phyloP scores from a whole-genome alignment of 1,140 invertebrate species.

The Euglossa dilemma region DNA sequence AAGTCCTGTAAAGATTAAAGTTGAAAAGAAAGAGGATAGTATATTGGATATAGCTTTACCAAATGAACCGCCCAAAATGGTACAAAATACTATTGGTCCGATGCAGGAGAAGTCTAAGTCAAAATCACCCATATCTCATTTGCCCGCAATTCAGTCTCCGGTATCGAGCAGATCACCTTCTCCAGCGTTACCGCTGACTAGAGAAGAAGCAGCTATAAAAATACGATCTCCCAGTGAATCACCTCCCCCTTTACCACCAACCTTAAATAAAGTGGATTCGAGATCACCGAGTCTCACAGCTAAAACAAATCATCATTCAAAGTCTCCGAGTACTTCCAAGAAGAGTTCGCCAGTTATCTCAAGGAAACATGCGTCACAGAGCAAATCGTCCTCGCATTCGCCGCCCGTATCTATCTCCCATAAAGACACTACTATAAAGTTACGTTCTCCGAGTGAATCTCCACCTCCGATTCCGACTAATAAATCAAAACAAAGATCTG shows the following conservation, averaged over 20 bases:
- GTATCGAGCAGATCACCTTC: constrained; percentile 75
- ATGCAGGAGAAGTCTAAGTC: constrained; percentile 50
- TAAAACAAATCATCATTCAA: constrained; percentile 42
- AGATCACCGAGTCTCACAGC: constrained; percentile 23
- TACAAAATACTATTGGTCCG: constrained; percentile 24
- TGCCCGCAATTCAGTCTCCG: constrained; percentile 65
- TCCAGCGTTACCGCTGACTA: constrained; percentile 72
- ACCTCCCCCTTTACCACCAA: constrained; percentile 45
- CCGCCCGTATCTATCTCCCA: constrained; percentile 35
- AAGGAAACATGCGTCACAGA: constrained; percentile 33
- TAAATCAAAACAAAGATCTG: constrained; percentile 29
- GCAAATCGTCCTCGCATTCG: constrained; percentile 55
- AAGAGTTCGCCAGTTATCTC: constrained; percentile 48
- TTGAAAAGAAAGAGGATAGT: constrained; percentile 69
- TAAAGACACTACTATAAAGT: constrained; percentile 53
- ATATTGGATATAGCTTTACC: constrained; percentile 73
- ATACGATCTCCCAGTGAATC: constrained; percentile 75
- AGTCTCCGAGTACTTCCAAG: constrained; percentile 17
- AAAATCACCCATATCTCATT: constrained; percentile 47
- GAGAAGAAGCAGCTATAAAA: constrained; percentile 74
- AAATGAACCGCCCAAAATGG: constrained; percentile 61
- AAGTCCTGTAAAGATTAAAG: constrained; percentile 74
- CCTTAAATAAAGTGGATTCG: constrained; percentile 37
- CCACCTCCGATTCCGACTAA: constrained; percentile 55
- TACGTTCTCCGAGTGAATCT: constrained; percentile 64